A percentile compares a stretch with the other conserved stretches of the same genome.
phyloP scores from a whole-genome alignment of 2,797 vertebrate species.

The Taenioides sp. region DNA sequence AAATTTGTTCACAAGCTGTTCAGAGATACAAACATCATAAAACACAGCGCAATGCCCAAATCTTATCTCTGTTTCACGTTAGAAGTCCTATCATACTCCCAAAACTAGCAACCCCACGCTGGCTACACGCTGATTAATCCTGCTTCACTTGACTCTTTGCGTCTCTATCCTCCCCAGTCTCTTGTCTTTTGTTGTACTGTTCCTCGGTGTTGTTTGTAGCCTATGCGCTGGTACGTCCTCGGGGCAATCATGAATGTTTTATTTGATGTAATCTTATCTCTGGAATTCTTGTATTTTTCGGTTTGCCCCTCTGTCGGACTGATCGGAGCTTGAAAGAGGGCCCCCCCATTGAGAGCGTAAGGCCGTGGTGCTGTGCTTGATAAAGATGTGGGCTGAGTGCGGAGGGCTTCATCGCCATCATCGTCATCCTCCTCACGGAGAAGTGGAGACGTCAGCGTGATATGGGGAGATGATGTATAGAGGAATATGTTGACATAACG shows the following conservation, averaged over 20 bases:
- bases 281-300: constrained; percentile 37
- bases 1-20: neutral
- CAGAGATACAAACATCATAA: neutral
- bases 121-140: constrained; percentile 9
- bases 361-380: constrained; percentile 29
- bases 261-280: constrained; percentile 42
- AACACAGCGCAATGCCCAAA: neutral
- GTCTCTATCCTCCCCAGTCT: neutral
- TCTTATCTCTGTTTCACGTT: constrained; percentile 3
- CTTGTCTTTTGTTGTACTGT: constrained; percentile 8
- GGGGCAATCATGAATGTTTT: constrained; percentile 50
- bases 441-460: neutral
- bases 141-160: neutral
- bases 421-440: constrained; percentile 11
- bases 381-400: constrained; percentile 25
- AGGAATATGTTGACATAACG: neutral
- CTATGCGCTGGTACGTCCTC: constrained; percentile 34
- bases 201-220: constrained; percentile 32
- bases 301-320: constrained; percentile 22
- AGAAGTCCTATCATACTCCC: neutral
- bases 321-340: constrained; percentile 21
- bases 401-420: constrained; percentile 15
- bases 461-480: neutral
- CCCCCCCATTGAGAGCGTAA: constrained; percentile 31
- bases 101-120: neutral